Conservation (phyloP, 2,888 invertebrate species). For the Synergus laeviventris region DNA sequence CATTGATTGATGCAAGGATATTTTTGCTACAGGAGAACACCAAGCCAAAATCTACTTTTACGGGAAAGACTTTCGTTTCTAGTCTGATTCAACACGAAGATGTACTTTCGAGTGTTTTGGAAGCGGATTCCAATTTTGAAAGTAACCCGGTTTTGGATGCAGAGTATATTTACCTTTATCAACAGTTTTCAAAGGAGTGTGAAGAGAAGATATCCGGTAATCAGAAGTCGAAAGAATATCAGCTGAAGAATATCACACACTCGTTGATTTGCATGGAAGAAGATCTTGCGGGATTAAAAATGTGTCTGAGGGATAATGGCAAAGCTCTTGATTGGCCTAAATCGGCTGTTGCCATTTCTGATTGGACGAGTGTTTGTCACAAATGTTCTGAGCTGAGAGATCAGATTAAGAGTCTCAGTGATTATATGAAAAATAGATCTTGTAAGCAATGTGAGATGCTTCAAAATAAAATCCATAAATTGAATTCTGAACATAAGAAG, state of each 20-base stretch:
- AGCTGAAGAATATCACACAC: slow-evolving; percentile 62
- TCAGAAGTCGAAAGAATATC: slow-evolving; percentile 60
- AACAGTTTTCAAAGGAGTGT: slow-evolving; percentile 81
- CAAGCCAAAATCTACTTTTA: slow-evolving; percentile 50
- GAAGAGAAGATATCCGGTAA: slow-evolving; percentile 63
- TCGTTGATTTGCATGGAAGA: slow-evolving; percentile 72
- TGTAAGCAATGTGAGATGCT: slow-evolving; percentile 77
- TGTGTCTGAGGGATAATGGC: slow-evolving; percentile 54
- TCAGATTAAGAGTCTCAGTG: slow-evolving; percentile 77
- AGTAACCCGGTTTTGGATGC: slow-evolving; percentile 80
- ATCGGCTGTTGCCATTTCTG: slow-evolving; percentile 49
- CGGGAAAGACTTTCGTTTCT: slow-evolving; percentile 66
- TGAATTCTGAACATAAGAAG: slow-evolving; percentile 73
- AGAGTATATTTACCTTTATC: slow-evolving; percentile 83
- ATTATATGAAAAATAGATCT: slow-evolving; percentile 67
- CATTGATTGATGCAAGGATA: slow-evolving; percentile 86
- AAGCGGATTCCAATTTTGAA: slow-evolving; percentile 58
- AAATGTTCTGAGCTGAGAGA: slow-evolving; percentile 80
- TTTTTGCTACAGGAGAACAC: slow-evolving; percentile 80
- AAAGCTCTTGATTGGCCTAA: slow-evolving; percentile 58
- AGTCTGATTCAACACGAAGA: slow-evolving; percentile 72
- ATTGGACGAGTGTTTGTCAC: slow-evolving; percentile 78
- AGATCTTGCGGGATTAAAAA: slow-evolving; percentile 72
- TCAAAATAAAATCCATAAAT: slow-evolving; percentile 74
- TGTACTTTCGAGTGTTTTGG: slow-evolving; percentile 62